Evolutionary conservation across 2,113 vertebrate species (phyloP).

Genomic region (Diadophis punctatus): DNA sequence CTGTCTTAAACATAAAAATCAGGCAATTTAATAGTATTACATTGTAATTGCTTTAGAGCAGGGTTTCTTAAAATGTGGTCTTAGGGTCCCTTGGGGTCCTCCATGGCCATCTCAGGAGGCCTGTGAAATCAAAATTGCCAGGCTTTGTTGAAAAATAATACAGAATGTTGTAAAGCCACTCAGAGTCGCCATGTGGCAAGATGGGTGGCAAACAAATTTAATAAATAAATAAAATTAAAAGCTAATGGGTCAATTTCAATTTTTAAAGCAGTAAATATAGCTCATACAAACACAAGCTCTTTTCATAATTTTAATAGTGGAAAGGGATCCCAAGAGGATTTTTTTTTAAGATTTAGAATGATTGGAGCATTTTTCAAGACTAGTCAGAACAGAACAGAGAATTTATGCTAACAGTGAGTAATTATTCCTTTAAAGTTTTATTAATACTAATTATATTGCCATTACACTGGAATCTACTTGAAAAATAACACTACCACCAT

Average conservation of each 20-base stretch:
- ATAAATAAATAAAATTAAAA: not conserved
- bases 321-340: not conserved
- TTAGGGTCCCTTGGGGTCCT: not conserved
- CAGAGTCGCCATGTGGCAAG: not conserved
- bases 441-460: not conserved
- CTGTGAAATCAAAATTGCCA: not conserved
- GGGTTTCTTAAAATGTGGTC: not conserved
- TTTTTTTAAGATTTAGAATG: not conserved
- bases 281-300: not conserved
- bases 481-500: not conserved
- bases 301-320: not conserved
- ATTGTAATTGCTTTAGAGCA: not conserved
- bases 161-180: not conserved
- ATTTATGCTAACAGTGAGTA: not conserved
- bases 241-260: not conserved
- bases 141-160: not conserved
- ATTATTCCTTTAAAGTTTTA: not conserved
- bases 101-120: not conserved
- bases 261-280: not conserved
- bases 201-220: not conserved
- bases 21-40: not conserved
- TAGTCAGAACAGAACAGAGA: not conserved
- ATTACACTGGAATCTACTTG: not conserved
- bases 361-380: not conserved
- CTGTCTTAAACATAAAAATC: not conserved